phyloP scores from a whole-genome alignment of 2,888 invertebrate species.

The Idaea biselata region DNA sequence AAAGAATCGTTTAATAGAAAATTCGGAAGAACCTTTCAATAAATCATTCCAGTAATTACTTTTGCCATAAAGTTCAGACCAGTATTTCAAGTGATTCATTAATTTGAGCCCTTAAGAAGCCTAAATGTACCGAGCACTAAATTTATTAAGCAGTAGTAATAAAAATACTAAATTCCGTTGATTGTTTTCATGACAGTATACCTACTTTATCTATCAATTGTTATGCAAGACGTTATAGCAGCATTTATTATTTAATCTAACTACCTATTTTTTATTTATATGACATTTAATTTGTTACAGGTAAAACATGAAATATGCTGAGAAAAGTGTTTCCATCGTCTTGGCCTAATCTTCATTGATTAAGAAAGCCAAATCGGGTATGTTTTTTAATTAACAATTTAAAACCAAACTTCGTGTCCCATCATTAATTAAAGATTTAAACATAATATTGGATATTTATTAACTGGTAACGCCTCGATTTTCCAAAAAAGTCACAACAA shows the following conservation, averaged over 20 bases:
- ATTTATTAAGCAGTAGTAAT: not conserved
- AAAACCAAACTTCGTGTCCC: not conserved
- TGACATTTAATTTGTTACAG: not conserved
- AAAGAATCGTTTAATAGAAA: conserved; percentile 14
- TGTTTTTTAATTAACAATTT: not conserved
- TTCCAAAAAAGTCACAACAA: conserved; percentile 35
- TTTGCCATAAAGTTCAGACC: not conserved
- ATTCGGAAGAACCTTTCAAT: conserved; percentile 14
- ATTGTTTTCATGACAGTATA: not conserved
- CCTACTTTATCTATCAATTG: not conserved
- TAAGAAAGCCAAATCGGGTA: not conserved
- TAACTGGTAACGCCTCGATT: conserved; percentile 32
- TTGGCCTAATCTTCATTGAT: not conserved
- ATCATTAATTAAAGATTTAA: conserved; percentile 12
- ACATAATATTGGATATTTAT: conserved; percentile 18
- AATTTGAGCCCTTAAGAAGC: not conserved
- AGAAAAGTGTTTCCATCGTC: not conserved
- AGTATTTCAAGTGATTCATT: not conserved
- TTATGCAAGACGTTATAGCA: not conserved
- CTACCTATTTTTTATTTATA: not conserved
- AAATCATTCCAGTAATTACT: conserved; percentile 12
- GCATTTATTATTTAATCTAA: not conserved
- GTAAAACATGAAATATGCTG: not conserved
- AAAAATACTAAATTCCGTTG: not conserved
- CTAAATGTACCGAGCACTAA: not conserved